Evolutionary conservation across 2,888 invertebrate genomes (phyloP).

Genomic region (Agonopterix alstromeriana): DNA sequence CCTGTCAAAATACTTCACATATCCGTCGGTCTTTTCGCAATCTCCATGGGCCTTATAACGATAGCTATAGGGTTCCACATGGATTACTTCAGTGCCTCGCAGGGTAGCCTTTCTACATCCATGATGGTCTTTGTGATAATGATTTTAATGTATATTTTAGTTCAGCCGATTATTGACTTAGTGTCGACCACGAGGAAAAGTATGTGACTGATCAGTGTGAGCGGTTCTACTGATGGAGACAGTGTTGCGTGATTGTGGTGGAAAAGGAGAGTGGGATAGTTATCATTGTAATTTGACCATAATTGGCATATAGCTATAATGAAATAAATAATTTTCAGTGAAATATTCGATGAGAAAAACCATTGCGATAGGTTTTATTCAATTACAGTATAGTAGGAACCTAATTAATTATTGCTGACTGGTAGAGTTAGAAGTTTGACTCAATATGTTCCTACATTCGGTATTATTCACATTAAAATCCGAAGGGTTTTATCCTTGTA

Average conservation of each 20-base stretch:
- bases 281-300: not conserved
- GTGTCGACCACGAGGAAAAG: slow-evolving; percentile 44
- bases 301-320: too few relatives aligned
- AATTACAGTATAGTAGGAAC: too few relatives aligned
- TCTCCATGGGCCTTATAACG: slow-evolving; percentile 69
- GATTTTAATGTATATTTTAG: slow-evolving; percentile 43
- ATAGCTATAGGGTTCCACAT: slow-evolving; percentile 61
- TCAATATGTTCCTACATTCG: too few relatives aligned
- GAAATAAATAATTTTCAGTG: too few relatives aligned
- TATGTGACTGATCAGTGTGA: slow-evolving; percentile 46
- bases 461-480: too few relatives aligned
- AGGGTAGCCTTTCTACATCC: slow-evolving; percentile 45
- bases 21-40: slow-evolving; percentile 65
- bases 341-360: too few relatives aligned
- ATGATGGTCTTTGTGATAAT: slow-evolving; percentile 49
- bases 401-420: too few relatives aligned
- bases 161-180: slow-evolving; percentile 56
- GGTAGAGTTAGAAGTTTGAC: too few relatives aligned
- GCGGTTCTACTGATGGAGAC: slow-evolving; percentile 40
- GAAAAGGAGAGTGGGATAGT: not conserved
- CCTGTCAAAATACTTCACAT: slow-evolving; percentile 70
- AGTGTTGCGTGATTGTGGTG: slow-evolving; percentile 35
- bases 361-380: too few relatives aligned
- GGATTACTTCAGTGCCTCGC: slow-evolving; percentile 40
- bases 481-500: too few relatives aligned